Conservation (phyloP, 1,140 invertebrate species). For the Caenorhabditis brenneri region DNA sequence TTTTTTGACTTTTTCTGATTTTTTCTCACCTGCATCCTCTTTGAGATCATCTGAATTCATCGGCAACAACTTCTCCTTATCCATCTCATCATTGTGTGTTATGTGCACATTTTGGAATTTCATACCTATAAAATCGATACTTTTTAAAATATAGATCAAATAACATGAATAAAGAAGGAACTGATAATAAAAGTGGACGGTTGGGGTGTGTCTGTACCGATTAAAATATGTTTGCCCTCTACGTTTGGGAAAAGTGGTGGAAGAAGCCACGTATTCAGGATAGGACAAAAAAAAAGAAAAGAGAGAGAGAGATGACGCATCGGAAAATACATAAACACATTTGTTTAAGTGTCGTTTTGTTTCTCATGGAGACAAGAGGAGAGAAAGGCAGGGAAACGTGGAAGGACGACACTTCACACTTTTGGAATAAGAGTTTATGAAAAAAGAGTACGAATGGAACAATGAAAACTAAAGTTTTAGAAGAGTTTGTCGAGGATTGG, state of each 20-base stretch:
- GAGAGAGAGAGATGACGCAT: background rate
- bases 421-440: no score
- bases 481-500: no score
- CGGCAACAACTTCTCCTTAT: constrained; percentile 16
- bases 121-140: background rate
- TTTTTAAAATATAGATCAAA: background rate
- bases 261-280: constrained; percentile 6
- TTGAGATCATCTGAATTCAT: background rate
- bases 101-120: constrained; percentile 38
- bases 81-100: background rate
- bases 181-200: background rate
- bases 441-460: no score
- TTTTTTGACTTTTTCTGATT: no score
- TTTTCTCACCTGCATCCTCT: background rate
- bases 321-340: background rate
- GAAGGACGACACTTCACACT: background rate
- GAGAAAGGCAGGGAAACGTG: background rate
- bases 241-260: background rate
- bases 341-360: background rate
- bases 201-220: background rate
- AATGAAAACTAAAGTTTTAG: no score
- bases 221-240: background rate
- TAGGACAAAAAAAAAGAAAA: no score
- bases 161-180: background rate
- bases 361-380: background rate